A percentile compares a stretch with the other conserved stretches of the same genome.
phyloP scores from a whole-genome alignment of 2,888 invertebrate species.

The Lagria hirta region DNA sequence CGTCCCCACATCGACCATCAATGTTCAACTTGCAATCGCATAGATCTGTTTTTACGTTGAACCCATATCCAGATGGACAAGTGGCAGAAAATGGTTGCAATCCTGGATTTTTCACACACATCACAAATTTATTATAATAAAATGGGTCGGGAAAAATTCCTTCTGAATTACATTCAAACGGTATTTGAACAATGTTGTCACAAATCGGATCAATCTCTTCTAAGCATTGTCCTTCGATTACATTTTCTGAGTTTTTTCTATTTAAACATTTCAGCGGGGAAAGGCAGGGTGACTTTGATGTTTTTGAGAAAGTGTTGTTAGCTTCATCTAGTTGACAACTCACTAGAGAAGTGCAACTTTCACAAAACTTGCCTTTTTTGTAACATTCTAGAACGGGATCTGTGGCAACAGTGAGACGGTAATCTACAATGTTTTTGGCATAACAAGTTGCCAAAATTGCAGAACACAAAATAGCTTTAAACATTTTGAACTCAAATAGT shows the following conservation, averaged over 20 bases:
- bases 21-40: conserved; percentile 23
- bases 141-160: conserved; percentile 26
- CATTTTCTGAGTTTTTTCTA: too few relatives aligned
- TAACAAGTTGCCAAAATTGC: too few relatives aligned
- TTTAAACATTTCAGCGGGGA: too few relatives aligned
- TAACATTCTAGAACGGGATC: too few relatives aligned
- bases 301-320: conserved; percentile 4
- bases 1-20: conserved; percentile 15
- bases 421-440: too few relatives aligned
- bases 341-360: conserved; percentile 20
- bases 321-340: conserved; percentile 23
- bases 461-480: too few relatives aligned
- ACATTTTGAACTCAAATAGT: too few relatives aligned
- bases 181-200: background rate
- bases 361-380: conserved; percentile 22
- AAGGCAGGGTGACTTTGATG: background rate
- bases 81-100: conserved; percentile 8
- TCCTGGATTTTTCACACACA: conserved; percentile 21
- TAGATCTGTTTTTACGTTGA: conserved; percentile 24
- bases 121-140: conserved; percentile 27
- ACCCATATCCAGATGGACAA: conserved; percentile 25
- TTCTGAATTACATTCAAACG: conserved; percentile 5
- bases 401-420: too few relatives aligned
- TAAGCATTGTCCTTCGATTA: background rate
- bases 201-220: conserved; percentile 12